Base-by-base conservation (phyloP, 2,797 vertebrate species). In the Mallotus villosus region DNA sequence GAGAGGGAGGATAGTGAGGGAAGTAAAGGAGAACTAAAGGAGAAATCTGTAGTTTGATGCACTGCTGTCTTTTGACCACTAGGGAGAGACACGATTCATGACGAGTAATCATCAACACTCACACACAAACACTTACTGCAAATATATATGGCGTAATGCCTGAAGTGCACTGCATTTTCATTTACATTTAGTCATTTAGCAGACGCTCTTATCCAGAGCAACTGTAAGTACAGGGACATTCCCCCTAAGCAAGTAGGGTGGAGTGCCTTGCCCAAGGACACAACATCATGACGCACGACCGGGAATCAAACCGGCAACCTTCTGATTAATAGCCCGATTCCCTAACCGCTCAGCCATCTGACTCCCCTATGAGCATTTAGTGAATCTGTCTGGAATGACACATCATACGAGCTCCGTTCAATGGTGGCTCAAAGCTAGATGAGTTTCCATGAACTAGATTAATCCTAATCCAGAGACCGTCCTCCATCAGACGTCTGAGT, bases 51-150 rank as follows among this genome's bases (percentile, higher is more conserved):
- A 46, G n/a, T 22, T 61, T 53, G n/a, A n/a, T 68, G 78, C 68
- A 74, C 63, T 74, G 34, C 46, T 62, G 64, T 37, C 27, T 46
- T 32, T 32, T 73, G 22, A 73, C 79, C 81, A 79, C 77, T 68
- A 82, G 76, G 69, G 71, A 59, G 78, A 29, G 63, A 34, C 57
- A 49, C 58, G 25, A 11, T 19, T 46, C 37, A 22, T 29, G 21
- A 49, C 27, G 57, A 27, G 34, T 37, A 7, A 37, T 37, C 6
- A 2, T 46, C 41, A 14, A 46, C 9, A 60, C 60, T 24, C 41
- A 32, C 53, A 21, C 22, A 25, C 5, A 37, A n/a, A 67, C 19
- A 11, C 19, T 19, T 14, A 11, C 19, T 19, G n/a, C 32, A 41
- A 64, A 21, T 19, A 64, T 41, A 64, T 37, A 64, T 37, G 37